Evolutionary conservation across 1,140 invertebrate species (phyloP).

Genomic region (Leptopilina clavipes): DNA sequence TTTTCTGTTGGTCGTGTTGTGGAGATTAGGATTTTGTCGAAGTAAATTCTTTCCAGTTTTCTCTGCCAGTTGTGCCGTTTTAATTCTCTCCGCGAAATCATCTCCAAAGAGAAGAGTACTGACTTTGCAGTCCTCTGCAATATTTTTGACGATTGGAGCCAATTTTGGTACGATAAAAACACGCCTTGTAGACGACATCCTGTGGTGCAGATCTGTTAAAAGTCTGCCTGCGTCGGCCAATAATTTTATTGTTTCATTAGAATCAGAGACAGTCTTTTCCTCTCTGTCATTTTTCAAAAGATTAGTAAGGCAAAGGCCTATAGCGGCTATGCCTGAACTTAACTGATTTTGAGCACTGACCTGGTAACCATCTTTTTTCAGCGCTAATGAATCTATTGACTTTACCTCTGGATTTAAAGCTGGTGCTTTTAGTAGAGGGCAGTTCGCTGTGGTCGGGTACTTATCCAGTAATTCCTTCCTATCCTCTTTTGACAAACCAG

Average conservation of each 20-base stretch:
- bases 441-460: background rate
- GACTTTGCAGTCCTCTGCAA: slow-evolving; percentile 37
- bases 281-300: background rate
- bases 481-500: background rate
- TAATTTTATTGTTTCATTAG: slow-evolving; percentile 35
- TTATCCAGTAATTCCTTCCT: background rate
- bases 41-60: slow-evolving; percentile 41
- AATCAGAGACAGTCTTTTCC: slow-evolving; percentile 41
- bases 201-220: slow-evolving; percentile 33
- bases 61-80: slow-evolving; percentile 42
- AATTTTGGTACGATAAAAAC: slow-evolving; percentile 48
- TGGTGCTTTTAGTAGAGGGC: background rate
- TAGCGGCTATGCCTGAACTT: background rate
- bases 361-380: slow-evolving; percentile 9
- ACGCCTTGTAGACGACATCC: slow-evolving; percentile 37
- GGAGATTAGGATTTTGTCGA: background rate
- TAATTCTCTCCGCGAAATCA: slow-evolving; percentile 42
- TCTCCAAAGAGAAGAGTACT: slow-evolving; percentile 46
- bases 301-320: background rate
- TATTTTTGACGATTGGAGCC: slow-evolving; percentile 36
- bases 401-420: background rate
- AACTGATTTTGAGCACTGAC: background rate
- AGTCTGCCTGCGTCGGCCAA: slow-evolving; percentile 46
- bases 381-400: background rate
- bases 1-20: background rate